Evolutionary conservation across 1,140 invertebrate genomes (phyloP).

Genomic region (Battus philenor): DNA sequence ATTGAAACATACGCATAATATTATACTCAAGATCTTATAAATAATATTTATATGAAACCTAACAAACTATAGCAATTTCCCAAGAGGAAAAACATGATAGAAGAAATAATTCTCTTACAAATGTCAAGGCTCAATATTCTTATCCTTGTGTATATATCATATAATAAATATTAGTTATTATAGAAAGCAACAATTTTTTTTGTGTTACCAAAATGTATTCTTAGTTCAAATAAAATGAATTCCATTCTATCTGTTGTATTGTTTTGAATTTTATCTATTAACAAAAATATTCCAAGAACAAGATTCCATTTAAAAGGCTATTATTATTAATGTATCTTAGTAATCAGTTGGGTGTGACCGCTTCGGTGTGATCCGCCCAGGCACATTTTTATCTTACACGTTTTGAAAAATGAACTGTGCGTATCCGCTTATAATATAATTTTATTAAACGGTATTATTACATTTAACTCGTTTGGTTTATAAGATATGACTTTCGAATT

Average conservation of each 20-base stretch:
- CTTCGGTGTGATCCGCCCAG: constrained; percentile 19
- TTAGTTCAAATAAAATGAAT: too few relatives aligned
- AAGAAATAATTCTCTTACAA: constrained; percentile 13
- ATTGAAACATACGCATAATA: constrained; percentile 10
- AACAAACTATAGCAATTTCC: constrained; percentile 15
- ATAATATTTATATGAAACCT: constrained; percentile 13
- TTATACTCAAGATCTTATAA: constrained; percentile 10
- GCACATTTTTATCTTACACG: constrained; percentile 5
- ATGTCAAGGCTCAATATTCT: constrained; percentile 12
- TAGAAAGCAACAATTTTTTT: too few relatives aligned
- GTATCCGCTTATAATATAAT: too few relatives aligned
- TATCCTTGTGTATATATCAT: constrained; percentile 4
- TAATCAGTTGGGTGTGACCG: constrained; percentile 43
- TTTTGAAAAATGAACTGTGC: too few relatives aligned
- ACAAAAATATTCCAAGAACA: constrained; percentile 27
- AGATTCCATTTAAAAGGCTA: constrained; percentile 35
- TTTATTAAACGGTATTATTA: too few relatives aligned
- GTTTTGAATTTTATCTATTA: constrained; percentile 34
- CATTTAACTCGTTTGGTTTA: too few relatives aligned
- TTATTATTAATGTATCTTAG: constrained; percentile 50
- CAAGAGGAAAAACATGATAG: constrained; percentile 15
- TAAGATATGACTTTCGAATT: too few relatives aligned
- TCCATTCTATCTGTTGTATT: too few relatives aligned
- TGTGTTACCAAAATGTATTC: too few relatives aligned
- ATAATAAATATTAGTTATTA: constrained; percentile 32